phyloP scores from a whole-genome alignment of 2,888 invertebrate genomes.

The Ophion ellenae region DNA sequence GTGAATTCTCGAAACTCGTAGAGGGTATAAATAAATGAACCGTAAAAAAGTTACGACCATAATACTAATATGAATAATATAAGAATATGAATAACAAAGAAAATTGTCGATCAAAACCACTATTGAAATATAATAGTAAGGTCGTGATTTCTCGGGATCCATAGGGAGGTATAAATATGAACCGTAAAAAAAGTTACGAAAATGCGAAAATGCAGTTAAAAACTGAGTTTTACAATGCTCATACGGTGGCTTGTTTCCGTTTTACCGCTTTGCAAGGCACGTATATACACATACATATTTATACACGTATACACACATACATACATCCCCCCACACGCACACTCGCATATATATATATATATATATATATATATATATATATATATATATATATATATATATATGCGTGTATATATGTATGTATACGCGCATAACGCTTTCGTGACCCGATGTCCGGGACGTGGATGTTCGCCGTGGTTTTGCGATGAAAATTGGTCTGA shows the following conservation, averaged over 20 bases:
- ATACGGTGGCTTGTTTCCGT: constrained; percentile 5
- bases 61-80: no score
- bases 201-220: neutral
- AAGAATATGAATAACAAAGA: no score
- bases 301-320: neutral
- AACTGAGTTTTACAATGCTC: constrained; percentile 23
- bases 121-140: no score
- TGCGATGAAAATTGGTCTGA: constrained; percentile 32
- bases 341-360: no score
- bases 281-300: neutral
- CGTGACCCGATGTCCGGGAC: neutral
- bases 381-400: neutral
- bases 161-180: neutral
- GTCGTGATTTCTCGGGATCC: no score
- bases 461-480: neutral
- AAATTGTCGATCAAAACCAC: no score
- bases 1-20: no score
- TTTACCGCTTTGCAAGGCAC: constrained; percentile 19
- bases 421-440: neutral
- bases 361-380: neutral
- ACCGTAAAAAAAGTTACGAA: neutral
- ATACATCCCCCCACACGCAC: neutral
- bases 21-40: no score
- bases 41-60: no score
- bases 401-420: neutral